Percentiles rank a stretch among this genome's conserved stretches.
Conservation (phyloP, 2,888 invertebrate genomes). For the Perdita meconis region DNA sequence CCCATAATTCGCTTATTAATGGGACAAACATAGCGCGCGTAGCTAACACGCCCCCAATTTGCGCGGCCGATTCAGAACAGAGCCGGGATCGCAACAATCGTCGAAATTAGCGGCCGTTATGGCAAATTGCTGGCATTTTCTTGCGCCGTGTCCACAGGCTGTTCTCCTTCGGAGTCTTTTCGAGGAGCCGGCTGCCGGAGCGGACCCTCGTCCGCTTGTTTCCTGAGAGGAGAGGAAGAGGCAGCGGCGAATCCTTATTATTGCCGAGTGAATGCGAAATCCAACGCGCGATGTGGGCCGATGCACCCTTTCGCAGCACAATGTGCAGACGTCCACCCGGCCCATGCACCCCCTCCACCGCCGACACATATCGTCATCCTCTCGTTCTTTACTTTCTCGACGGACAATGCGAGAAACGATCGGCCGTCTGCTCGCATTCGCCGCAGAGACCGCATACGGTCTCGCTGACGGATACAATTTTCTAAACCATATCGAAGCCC, state of each 20-base stretch:
- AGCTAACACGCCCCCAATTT: background rate
- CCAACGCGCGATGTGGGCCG: conserved; percentile 62
- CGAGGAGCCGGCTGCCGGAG: conserved; percentile 50
- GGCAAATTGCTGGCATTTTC: conserved; percentile 28
- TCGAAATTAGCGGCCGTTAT: background rate
- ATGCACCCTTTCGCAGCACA: conserved; percentile 65
- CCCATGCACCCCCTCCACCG: conserved; percentile 26
- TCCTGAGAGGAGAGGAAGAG: conserved; percentile 51
- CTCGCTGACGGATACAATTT: conserved; percentile 23
- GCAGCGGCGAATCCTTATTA: conserved; percentile 59
- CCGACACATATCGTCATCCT: conserved; percentile 21
- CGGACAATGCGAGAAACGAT: conserved; percentile 37
- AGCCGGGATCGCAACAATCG: background rate
- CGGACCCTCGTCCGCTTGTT: conserved; percentile 45
- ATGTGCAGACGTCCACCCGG: conserved; percentile 58
- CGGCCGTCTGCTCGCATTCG: conserved; percentile 21
- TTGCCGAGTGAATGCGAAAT: conserved; percentile 64
- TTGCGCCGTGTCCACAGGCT: conserved; percentile 20
- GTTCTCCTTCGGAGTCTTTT: conserved; percentile 28
- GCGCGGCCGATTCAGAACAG: background rate
- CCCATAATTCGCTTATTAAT: background rate
- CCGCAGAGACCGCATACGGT: background rate
- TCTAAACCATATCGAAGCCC: background rate
- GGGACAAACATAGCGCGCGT: background rate
- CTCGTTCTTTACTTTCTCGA: conserved; percentile 32